A percentile compares a stretch with the other conserved stretches of the same genome.
Conservation (phyloP, 2,888 invertebrate genomes). For the Labia minor region DNA sequence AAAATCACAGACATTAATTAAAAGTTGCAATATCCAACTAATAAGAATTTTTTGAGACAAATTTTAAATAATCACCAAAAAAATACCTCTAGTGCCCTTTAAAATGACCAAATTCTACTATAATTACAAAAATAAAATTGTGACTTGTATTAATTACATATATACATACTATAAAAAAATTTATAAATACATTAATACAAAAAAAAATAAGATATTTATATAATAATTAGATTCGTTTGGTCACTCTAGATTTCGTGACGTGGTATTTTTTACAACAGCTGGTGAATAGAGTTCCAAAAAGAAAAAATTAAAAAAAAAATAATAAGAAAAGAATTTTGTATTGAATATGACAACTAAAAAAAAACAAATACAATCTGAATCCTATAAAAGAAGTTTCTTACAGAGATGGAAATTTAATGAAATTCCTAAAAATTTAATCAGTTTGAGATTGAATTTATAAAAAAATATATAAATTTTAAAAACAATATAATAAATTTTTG, state of each 20-base stretch:
- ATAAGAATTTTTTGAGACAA: no score
- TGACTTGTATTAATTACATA: not conserved
- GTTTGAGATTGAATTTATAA: no score
- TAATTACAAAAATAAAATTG: not conserved
- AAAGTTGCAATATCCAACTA: no score
- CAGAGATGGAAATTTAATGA: no score
- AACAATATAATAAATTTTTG: no score
- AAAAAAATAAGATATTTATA: not conserved
- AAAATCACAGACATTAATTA: no score
- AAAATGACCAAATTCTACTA: not conserved
- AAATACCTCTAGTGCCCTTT: constrained; percentile 3
- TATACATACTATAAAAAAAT: not conserved
- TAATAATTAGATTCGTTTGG: not conserved
- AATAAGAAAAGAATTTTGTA: not conserved
- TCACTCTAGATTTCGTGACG: constrained; percentile 1
- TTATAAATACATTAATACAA: not conserved
- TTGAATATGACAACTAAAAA: not conserved
- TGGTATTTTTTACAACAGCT: constrained; percentile 4
- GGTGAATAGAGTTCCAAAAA: constrained; percentile 9
- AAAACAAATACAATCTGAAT: no score
- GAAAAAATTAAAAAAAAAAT: not conserved
- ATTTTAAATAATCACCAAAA: not conserved
- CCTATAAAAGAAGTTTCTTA: no score
- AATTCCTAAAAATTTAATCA: no score
- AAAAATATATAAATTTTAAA: no score